Percentiles rank a stretch among this genome's conserved stretches.
Conservation (phyloP, 2,888 invertebrate genomes). For the Erebia epiphron region DNA sequence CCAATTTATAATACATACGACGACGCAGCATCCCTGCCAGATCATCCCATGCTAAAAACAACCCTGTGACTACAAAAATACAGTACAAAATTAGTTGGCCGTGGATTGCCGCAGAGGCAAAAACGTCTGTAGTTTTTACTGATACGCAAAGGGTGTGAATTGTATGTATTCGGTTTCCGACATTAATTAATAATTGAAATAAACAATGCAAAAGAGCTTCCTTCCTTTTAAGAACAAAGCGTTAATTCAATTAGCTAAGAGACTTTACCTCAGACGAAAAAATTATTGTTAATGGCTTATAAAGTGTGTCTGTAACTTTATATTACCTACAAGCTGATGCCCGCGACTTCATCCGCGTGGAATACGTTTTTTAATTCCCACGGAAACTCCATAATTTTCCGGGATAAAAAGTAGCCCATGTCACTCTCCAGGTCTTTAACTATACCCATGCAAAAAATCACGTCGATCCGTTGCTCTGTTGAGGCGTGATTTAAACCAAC, state of each 20-base stretch:
- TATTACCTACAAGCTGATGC: too few species aligned
- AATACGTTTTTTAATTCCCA: too few species aligned
- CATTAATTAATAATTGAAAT: slow-evolving; percentile 71
- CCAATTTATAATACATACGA: slow-evolving; percentile 83
- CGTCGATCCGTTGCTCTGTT: too few species aligned
- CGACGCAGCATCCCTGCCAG: slow-evolving; percentile 78
- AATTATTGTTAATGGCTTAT: background rate
- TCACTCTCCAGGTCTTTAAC: too few species aligned
- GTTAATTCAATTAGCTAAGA: slow-evolving; percentile 1
- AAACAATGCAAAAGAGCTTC: slow-evolving; percentile 43
- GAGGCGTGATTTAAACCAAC: too few species aligned
- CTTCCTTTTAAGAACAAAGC: slow-evolving; percentile 1
- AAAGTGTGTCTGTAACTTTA: too few species aligned
- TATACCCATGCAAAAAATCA: too few species aligned
- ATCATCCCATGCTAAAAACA: slow-evolving; percentile 45
- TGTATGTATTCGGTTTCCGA: slow-evolving; percentile 64
- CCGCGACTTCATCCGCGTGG: too few species aligned
- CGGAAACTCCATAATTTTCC: too few species aligned
- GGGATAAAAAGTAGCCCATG: too few species aligned
- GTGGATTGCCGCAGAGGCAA: slow-evolving; percentile 75
- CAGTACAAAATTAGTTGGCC: slow-evolving; percentile 45
- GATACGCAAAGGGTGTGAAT: slow-evolving; percentile 77
- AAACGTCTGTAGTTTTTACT: slow-evolving; percentile 74
- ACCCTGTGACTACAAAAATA: slow-evolving; percentile 48
- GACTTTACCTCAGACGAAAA: background rate